These are phyloP conservation scores for Diuraphis noxia DNA, from an alignment of 1,140 invertebrate species.

Conservation along the genomic window DNA sequence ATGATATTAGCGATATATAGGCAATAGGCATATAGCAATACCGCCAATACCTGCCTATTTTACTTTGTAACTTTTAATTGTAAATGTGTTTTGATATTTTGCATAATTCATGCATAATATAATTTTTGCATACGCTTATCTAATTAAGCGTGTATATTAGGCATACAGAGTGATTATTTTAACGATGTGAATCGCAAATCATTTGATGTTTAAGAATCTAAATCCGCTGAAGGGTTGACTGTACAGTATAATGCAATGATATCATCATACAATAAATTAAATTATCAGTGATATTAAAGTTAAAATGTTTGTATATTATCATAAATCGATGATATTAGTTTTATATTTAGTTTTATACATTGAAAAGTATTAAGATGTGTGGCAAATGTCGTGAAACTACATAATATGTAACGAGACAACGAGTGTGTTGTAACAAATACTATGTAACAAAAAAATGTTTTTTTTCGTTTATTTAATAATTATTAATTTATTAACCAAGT, in stretches of 20 bases:
- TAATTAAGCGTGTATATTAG: not conserved
- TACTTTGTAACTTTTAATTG: not conserved
- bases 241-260: not conserved
- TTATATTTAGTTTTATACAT: not conserved
- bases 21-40: not conserved
- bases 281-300: no score
- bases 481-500: no score
- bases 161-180: not conserved
- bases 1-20: not conserved
- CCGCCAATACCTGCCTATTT: not conserved
- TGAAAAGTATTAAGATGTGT: not conserved
- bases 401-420: no score
- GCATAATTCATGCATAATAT: not conserved
- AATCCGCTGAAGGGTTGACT: not conserved
- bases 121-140: not conserved
- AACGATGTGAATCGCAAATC: not conserved
- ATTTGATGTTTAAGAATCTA: not conserved
- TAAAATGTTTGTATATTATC: no score
- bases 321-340: no score
- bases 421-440: no score
- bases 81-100: slow-evolving; percentile 8
- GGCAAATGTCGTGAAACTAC: no score
- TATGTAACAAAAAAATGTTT: no score
- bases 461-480: no score
- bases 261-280: not conserved